Percentiles rank a stretch among this genome's conserved stretches.
phyloP scores from a whole-genome alignment of 2,797 vertebrate species.

The Coranthus polyacanthus region DNA sequence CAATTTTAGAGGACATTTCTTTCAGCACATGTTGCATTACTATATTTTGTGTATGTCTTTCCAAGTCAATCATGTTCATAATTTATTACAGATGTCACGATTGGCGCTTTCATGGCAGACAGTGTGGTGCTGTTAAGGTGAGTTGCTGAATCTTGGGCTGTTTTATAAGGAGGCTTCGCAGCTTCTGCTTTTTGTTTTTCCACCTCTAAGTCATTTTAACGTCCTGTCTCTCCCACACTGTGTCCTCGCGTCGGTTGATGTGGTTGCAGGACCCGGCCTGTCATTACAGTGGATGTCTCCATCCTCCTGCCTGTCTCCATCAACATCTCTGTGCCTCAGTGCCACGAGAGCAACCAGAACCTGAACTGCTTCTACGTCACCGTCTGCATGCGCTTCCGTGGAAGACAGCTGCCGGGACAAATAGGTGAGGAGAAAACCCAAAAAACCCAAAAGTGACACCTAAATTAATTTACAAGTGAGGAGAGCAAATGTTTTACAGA shows the following conservation, averaged over 20 bases:
- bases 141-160: slow-evolving; percentile 56
- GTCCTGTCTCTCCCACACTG: slow-evolving; percentile 26
- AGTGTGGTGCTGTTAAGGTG: slow-evolving; percentile 95
- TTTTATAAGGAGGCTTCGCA: neutral
- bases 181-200: neutral
- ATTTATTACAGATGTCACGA: slow-evolving; percentile 91
- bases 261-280: slow-evolving; percentile 89
- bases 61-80: slow-evolving; percentile 17
- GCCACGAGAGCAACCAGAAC: slow-evolving; percentile 91
- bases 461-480: neutral
- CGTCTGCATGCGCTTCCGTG: slow-evolving; percentile 90
- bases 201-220: slow-evolving; percentile 9
- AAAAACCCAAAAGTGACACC: neutral
- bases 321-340: slow-evolving; percentile 96
- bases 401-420: slow-evolving; percentile 91
- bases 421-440: slow-evolving; percentile 85
- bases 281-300: slow-evolving; percentile 91
- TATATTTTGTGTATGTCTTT: slow-evolving; percentile 21
- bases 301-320: slow-evolving; percentile 93
- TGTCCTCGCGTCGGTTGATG: slow-evolving; percentile 44
- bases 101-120: slow-evolving; percentile 97
- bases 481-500: too few species aligned
- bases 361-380: slow-evolving; percentile 93
- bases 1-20: neutral
- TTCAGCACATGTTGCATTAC: slow-evolving; percentile 34